Percentiles rank a stretch among this genome's conserved stretches.
Evolutionary conservation across 2,797 vertebrate species (phyloP).

Genomic region (Hypotaenidia philippensis): DNA sequence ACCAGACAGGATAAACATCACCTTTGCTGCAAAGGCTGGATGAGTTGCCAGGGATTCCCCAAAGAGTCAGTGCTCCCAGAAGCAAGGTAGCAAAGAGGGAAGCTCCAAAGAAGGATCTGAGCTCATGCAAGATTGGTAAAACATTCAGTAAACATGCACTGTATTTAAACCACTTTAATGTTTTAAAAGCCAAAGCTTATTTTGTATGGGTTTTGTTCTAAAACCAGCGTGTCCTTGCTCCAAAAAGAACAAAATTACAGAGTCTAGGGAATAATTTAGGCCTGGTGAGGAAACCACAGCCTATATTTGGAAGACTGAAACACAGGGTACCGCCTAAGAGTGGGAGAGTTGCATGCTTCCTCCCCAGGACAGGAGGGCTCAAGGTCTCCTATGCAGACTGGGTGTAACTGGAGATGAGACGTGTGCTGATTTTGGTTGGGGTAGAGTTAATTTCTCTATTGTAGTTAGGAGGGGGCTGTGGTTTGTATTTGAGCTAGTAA

Average conservation of each 20-base stretch:
- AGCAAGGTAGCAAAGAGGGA: neutral
- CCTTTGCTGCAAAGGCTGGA: neutral
- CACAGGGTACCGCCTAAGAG: neutral
- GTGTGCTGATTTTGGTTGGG: neutral
- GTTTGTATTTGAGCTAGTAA: too few relatives aligned
- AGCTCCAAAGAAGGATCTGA: neutral
- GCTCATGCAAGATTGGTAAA: neutral
- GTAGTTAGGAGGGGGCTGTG: too few relatives aligned
- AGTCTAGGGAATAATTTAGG: conserved; percentile 9
- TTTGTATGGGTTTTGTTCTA: conserved; percentile 13
- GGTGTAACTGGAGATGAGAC: neutral
- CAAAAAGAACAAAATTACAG: conserved; percentile 47
- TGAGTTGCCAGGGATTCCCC: neutral
- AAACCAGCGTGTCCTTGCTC: neutral
- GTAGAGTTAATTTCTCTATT: too few relatives aligned
- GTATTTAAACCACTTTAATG: neutral
- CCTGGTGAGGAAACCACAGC: conserved; percentile 6
- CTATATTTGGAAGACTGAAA: conserved; percentile 1
- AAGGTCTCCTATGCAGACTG: neutral
- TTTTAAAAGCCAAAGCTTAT: conserved; percentile 2
- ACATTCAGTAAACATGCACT: neutral
- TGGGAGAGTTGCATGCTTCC: neutral
- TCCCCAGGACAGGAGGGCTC: neutral
- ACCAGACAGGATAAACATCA: neutral
- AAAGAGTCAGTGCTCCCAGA: accelerated